Percentiles rank a stretch among this genome's conserved stretches.
These are phyloP conservation scores for Drosophila algonquin DNA, from an alignment of 2,888 invertebrate species.

Conservation along the genomic window DNA sequence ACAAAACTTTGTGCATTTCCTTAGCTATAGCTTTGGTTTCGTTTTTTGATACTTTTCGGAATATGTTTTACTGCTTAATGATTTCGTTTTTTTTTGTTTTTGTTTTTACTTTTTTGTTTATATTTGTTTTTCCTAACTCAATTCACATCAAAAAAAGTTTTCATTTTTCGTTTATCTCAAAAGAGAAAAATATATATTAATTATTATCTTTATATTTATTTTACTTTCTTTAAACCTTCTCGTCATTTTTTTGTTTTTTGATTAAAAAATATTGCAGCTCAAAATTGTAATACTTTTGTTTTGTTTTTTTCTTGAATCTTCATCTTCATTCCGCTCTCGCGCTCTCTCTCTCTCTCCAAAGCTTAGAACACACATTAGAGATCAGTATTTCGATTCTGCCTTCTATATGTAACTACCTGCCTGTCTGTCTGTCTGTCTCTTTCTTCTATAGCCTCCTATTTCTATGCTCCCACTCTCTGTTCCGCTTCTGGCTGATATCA, in stretches of 20 bases:
- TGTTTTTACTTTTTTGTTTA: conserved; percentile 22
- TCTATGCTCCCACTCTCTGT: conserved; percentile 18
- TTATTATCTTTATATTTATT: conserved; percentile 67
- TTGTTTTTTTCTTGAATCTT: conserved; percentile 44
- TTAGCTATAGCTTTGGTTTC: conserved; percentile 43
- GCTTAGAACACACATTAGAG: conserved; percentile 81
- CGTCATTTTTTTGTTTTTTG: conserved; percentile 60
- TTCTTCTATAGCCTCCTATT: conserved; percentile 9
- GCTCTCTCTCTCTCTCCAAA: conserved; percentile 40
- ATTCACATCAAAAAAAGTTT: conserved; percentile 75
- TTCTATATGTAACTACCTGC: conserved; percentile 4
- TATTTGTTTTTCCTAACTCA: conserved; percentile 61
- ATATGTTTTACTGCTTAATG: conserved; percentile 59
- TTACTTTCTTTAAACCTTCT: conserved; percentile 36
- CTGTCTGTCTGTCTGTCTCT: conserved; percentile 22
- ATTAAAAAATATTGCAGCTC: conserved; percentile 80
- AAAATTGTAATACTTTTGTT: conserved; percentile 73
- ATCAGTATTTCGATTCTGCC: conserved; percentile 66
- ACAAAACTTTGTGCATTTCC: conserved; percentile 56
- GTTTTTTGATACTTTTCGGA: conserved; percentile 70
- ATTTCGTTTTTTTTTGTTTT: conserved; percentile 21
- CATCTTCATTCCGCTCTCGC: conserved; percentile 24
- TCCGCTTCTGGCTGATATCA: conserved; percentile 29
- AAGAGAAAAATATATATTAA: conserved; percentile 81
- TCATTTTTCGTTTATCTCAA: conserved; percentile 72